phyloP scores from a whole-genome alignment of 2,797 vertebrate species.

The Lagodon rhomboides region DNA sequence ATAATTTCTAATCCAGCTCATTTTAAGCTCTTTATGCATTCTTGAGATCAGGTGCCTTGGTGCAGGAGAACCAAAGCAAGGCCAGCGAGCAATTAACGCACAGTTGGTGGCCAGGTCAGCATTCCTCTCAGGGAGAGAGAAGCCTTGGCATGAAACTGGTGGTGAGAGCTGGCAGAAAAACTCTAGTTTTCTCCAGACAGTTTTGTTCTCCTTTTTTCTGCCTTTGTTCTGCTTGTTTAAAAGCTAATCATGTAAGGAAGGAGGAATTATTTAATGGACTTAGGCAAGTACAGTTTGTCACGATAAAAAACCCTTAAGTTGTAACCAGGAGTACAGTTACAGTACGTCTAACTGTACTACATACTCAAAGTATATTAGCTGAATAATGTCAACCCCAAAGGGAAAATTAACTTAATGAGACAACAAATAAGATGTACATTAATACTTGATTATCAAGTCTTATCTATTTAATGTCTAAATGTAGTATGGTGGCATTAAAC shows the following conservation, averaged over 20 bases:
- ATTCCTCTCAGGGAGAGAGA: conserved; percentile 40
- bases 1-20: conserved; percentile 68
- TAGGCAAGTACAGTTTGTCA: not conserved
- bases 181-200: not conserved
- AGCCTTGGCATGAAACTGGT: conserved; percentile 44
- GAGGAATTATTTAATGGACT: conserved; percentile 34
- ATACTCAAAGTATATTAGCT: conserved; percentile 27
- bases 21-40: conserved; percentile 75
- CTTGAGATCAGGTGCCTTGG: conserved; percentile 62
- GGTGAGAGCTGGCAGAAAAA: conserved; percentile 44
- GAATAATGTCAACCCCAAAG: not conserved
- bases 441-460: not conserved
- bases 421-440: not conserved
- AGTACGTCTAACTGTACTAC: too few species aligned
- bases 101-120: conserved; percentile 51
- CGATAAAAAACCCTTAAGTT: conserved; percentile 14
- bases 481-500: not conserved
- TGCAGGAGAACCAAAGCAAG: conserved; percentile 45
- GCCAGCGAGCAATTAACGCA: conserved; percentile 52
- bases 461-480: not conserved
- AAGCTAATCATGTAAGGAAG: conserved; percentile 42
- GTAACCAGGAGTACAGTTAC: conserved; percentile 24
- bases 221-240: conserved; percentile 52
- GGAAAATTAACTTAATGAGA: not conserved
- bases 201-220: conserved; percentile 38